Conservation (phyloP, 2,113 vertebrate species). For the Syngnathus floridae region DNA sequence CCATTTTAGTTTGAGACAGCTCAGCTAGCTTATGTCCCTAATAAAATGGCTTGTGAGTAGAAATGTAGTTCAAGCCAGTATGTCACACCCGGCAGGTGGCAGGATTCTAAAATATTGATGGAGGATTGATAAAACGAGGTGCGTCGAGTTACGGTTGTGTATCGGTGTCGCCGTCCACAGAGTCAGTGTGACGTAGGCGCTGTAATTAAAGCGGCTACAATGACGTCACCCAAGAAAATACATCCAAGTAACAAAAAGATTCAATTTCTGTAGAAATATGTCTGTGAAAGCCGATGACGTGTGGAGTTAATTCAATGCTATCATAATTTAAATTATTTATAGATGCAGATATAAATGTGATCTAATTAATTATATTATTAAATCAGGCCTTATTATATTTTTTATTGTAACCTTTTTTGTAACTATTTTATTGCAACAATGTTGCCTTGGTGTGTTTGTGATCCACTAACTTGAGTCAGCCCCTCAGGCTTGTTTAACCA, state of each 20-base stretch:
- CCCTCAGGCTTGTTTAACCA: slow-evolving; percentile 18
- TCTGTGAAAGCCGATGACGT: background rate
- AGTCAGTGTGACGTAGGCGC: background rate
- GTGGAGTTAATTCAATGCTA: too few relatives aligned
- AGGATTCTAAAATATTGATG: slow-evolving; percentile 4
- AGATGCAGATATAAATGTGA: too few relatives aligned
- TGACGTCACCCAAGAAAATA: background rate
- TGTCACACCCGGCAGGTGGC: slow-evolving; percentile 2
- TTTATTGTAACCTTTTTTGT: too few relatives aligned
- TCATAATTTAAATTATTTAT: too few relatives aligned
- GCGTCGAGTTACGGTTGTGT: background rate
- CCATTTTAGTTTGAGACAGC: too few relatives aligned
- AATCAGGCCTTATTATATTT: too few relatives aligned
- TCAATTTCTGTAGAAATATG: background rate
- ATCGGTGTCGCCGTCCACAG: background rate
- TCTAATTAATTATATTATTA: too few relatives aligned
- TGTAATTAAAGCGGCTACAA: background rate
- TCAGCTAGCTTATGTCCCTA: background rate
- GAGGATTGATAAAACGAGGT: background rate
- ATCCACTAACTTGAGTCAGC: slow-evolving; percentile 11
- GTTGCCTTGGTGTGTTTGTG: background rate
- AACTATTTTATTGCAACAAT: too few relatives aligned
- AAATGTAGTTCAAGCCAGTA: background rate
- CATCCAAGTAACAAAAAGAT: background rate
- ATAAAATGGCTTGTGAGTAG: background rate